phyloP scores from a whole-genome alignment of 2,113 vertebrate species.

The Thinocorus orbignyianus region DNA sequence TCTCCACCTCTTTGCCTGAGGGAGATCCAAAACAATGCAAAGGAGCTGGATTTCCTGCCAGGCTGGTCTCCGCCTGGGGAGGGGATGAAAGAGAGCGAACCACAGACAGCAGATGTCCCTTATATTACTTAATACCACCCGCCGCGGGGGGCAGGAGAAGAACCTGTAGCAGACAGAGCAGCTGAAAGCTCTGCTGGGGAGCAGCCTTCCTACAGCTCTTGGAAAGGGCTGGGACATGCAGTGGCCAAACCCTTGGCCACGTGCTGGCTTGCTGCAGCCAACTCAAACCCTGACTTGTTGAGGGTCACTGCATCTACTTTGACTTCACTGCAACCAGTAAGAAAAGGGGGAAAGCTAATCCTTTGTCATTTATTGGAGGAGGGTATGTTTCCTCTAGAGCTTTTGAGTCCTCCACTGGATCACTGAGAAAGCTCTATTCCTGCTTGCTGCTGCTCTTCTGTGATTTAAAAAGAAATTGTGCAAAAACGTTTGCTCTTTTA shows the following conservation, averaged over 20 bases:
- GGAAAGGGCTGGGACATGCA: background rate
- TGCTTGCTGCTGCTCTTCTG: background rate
- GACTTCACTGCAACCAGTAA: background rate
- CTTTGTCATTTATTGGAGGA: background rate
- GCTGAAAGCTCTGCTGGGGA: background rate
- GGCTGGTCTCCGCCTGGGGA: background rate
- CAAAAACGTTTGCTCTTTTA: constrained; percentile 9
- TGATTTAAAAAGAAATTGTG: constrained; percentile 29
- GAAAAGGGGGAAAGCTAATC: background rate
- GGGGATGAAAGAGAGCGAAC: background rate
- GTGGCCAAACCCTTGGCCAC: background rate
- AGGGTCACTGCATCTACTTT: background rate
- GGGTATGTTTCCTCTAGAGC: background rate
- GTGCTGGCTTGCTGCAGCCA: background rate
- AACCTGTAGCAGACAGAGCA: background rate
- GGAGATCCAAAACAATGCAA: constrained; percentile 1
- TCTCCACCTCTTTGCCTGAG: constrained; percentile 14
- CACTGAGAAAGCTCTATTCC: background rate
- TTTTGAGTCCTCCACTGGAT: background rate
- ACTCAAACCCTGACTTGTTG: background rate
- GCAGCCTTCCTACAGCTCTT: background rate
- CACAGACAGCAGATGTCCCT: constrained; percentile 11
- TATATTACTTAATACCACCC: background rate
- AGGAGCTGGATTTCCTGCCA: background rate
- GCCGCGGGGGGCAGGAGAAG: fast-evolving